Conservation (phyloP, 2,113 vertebrate genomes). For the Epinephelus cyanopodus region DNA sequence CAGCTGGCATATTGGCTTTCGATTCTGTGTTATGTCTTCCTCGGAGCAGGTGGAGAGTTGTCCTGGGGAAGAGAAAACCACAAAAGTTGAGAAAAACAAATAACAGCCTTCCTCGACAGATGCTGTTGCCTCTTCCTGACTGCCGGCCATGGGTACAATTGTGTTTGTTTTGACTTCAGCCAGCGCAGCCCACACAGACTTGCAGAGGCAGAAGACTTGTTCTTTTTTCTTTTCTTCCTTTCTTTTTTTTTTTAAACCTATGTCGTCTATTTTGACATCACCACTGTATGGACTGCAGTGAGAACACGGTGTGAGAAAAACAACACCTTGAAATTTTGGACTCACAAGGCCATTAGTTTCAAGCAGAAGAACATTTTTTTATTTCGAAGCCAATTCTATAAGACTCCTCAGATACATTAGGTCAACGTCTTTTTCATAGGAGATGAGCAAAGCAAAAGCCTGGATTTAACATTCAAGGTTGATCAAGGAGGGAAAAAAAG, state of each 20-base stretch:
- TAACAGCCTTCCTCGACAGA: constrained; percentile 65
- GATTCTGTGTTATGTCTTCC: constrained; percentile 39
- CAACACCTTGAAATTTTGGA: constrained; percentile 33
- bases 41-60: constrained; percentile 40
- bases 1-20: constrained; percentile 49
- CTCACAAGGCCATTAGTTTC: constrained; percentile 5
- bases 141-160: constrained; percentile 51
- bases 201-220: constrained; percentile 32
- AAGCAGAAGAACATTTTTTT: not conserved
- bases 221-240: not conserved
- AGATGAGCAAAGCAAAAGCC: not conserved
- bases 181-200: constrained; percentile 63
- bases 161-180: constrained; percentile 75
- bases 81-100: constrained; percentile 70
- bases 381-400: not conserved
- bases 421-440: not conserved
- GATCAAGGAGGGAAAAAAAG: not conserved
- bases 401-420: not conserved
- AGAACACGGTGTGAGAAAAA: constrained; percentile 42
- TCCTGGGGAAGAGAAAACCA: constrained; percentile 44
- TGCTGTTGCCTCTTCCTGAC: constrained; percentile 64
- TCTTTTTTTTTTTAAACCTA: not conserved
- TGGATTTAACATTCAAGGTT: not conserved
- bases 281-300: constrained; percentile 15
- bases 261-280: constrained; percentile 61